Evolutionary conservation across 2,888 invertebrate genomes (phyloP), one percentile per base, ranked within the genome.

Genomic region (Perizoma affinitatum): DNA sequence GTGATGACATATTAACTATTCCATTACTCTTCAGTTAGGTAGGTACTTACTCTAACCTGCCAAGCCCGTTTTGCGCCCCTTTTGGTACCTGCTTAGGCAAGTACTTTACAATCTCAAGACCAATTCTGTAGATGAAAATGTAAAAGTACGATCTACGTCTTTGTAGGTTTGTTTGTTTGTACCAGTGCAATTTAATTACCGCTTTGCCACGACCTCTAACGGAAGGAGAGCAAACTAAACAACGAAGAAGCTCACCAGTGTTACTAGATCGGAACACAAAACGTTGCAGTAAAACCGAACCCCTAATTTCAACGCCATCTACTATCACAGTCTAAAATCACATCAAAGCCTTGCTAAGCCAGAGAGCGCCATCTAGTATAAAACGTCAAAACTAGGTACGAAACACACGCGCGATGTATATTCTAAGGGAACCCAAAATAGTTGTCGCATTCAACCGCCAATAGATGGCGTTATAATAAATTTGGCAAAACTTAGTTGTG

Each of bases 381-480:
- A 47, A 43, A 9, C 48, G 41, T 10, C 6, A 6, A 5, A 52
- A 66, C 58, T 59, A 59, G 33, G 50, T 22, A 22, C 44, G 38
- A 41, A 40, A 11, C 36, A 40, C 35, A 33, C 48, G 41, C n/a
- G 47, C 46, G 55, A 38, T 5, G 38, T 5, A 38, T 7, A 1
- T 38, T 73, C 75, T 61, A 55, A 59, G 62, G 76, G 74, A 74
- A 58, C 70, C 59, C 54, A 38, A 4, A 5, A 58, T 60, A 54
- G 58, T 54, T 69, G 70, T 71, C 67, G 44, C 67, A 57, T 43
- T 50, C 40, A 58, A 22, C 54, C 52, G 54, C 57, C 73, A 73
- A 79, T 59, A 89, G 88, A 86, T 87, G 89, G 87, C 89, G 81
- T 63, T 79, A 69, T 59, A 59, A 70, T 42, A 54, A 48, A 65